These are phyloP conservation scores for Scrobipalpa costella DNA, from an alignment of 2,888 invertebrate species.

Conservation along the genomic window DNA sequence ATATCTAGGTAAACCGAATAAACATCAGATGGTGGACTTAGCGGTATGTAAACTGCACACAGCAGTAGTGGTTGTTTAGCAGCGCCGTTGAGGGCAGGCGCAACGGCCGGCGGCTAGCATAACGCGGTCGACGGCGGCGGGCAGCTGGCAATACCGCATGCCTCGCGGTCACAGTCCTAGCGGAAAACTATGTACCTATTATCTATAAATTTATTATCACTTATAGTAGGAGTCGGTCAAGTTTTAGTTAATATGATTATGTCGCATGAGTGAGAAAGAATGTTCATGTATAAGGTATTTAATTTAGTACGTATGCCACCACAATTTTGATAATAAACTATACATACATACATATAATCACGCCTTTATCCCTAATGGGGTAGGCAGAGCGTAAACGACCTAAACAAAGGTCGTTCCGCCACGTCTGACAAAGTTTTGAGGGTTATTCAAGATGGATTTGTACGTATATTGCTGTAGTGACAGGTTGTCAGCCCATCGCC, in stretches of 20 bases:
- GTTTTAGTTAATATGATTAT: constrained; percentile 32
- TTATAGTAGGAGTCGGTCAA: constrained; percentile 27
- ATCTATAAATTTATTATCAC: constrained; percentile 27
- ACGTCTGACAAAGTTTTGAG: no score
- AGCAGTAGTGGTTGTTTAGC: background rate
- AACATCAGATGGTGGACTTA: background rate
- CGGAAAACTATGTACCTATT: constrained; percentile 26
- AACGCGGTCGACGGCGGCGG: background rate
- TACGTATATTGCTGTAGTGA: no score
- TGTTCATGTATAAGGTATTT: constrained; percentile 27
- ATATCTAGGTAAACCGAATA: background rate
- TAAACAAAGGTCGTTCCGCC: no score
- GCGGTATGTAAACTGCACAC: constrained; percentile 1
- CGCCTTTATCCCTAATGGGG: no score
- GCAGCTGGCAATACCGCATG: background rate
- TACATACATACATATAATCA: no score
- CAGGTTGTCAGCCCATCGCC: no score
- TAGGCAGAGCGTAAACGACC: no score
- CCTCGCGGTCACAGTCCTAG: constrained; percentile 9
- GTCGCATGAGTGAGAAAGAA: constrained; percentile 25
- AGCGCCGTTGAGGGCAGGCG: no score
- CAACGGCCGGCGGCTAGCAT: background rate
- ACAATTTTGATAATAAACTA: constrained; percentile 28
- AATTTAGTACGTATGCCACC: constrained; percentile 28
- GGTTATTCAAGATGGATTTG: no score